Base-by-base conservation (phyloP, 2,888 invertebrate genomes). In the Cheilosia impressa region DNA sequence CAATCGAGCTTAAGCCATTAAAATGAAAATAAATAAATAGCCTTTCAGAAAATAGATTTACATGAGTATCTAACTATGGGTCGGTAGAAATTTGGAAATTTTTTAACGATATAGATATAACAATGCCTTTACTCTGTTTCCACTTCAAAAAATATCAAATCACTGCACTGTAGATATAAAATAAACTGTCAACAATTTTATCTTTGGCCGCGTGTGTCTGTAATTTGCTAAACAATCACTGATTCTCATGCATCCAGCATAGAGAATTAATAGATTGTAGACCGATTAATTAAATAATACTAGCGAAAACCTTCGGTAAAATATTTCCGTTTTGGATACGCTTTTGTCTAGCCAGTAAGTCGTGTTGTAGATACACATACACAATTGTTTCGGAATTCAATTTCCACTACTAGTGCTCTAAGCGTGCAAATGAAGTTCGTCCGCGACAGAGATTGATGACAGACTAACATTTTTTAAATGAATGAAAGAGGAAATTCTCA, bases 1-100 rank as follows among this genome's bases (percentile, higher is more conserved):
- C 31, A 69, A 72, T 69, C 69, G 69, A 84, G 66, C 65, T 81
- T 63, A 82, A 83, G 63, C 45, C 75, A 76, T 58, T 62, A 47
- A 55, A 66, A 63, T 47, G 60, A 65, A 75, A 73, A 83, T 73
- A 63, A 72, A 78, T 78, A 66, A 72, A 76, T 57, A 77, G 41
- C 34, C 62, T 65, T 79, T 65, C 19, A 4, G n/a, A 79, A 73
- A 69, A 57, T n/a, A 47, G 27, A 62, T 22, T 57, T 71, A 24
- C 38, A 38, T 19, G 27, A 27, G 19, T 45, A 58, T 24, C 17
- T 17, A n/a, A 24, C 31, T n/a, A 31, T 15, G 6, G 6, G 1
- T 41, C 22, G 45, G 38, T 52, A 43, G 45, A 47, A 38, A 34
- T 27, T 52, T 31, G 31, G 22, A 63, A 45, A 47, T 22, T 22